These are phyloP conservation scores for Euzophera pinguis DNA, from an alignment of 2,888 invertebrate species.

Conservation along the genomic window DNA sequence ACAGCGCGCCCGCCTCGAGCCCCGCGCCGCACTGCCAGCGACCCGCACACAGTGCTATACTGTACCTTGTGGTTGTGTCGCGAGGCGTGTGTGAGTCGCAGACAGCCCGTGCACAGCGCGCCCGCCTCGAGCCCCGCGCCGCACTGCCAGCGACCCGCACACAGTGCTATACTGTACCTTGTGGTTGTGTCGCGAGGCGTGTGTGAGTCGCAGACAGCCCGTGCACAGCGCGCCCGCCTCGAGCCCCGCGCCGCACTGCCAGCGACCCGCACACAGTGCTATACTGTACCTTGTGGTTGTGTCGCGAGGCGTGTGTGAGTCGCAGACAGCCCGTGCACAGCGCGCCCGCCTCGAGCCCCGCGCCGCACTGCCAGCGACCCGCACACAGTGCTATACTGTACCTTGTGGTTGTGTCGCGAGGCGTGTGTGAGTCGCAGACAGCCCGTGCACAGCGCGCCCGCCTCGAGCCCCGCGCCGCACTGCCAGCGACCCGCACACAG, in stretches of 20 bases:
- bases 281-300: conserved; percentile 49
- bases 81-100: too few species aligned
- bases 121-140: too few species aligned
- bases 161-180: conserved; percentile 36
- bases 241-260: conserved; percentile 92
- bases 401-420: conserved; percentile 62
- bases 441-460: conserved; percentile 88
- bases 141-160: conserved; percentile 62
- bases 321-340: conserved; percentile 89
- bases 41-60: too few species aligned
- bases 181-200: conserved; percentile 64
- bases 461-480: conserved; percentile 91
- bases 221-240: conserved; percentile 92
- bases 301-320: conserved; percentile 79
- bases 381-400: conserved; percentile 20
- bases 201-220: conserved; percentile 85
- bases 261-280: conserved; percentile 34
- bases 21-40: conserved; percentile 93
- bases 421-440: conserved; percentile 86
- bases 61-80: too few species aligned
- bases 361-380: conserved; percentile 86
- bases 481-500: conserved; percentile 76
- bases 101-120: too few species aligned
- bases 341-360: conserved; percentile 90
- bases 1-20: conserved; percentile 92